Evolutionary conservation across 2,113 vertebrate species (phyloP), one percentile per base, ranked within the genome.

Genomic region (Bambusicola thoracicus): DNA sequence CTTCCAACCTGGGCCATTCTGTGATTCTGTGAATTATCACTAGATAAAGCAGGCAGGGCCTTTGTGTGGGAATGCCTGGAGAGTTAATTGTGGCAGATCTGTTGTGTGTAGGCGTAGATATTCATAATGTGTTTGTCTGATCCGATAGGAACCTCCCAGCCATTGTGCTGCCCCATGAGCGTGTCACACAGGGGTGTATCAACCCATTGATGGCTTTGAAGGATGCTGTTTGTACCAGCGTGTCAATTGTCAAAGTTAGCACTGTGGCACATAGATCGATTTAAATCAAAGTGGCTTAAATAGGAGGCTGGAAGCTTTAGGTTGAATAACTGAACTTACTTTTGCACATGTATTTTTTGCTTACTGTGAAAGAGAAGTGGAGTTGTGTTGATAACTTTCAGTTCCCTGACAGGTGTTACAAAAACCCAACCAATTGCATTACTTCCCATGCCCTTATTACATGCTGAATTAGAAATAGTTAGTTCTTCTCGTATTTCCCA

Each of bases 231-330:
- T 83, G 61, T 49, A 25, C 24, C 36, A 19, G 36, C 4, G n/a
- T 51, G 67, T 68, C 2, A 3, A 38, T 69, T 4, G 3, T 63
- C 55, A 4, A 24, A 90, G 80, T 59, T 59, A 63, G 40, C 30
- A 0, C 75, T 59, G 82, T 82, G 32, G 79, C 76, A 0, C 2
- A 15, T 5, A 67, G 80, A 75, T 94, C 13, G 1, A 86, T 94
- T 32, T 0, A 0, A 78, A 53, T 93, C 80, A 16, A 51, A 86
- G 90, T 5, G 38, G 24, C 89, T 93, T 70, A 58, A 91, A 43
- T 44, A 92, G 76, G 85, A 91, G 86, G 66, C 78, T 89, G 90
- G 88, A 84, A 65, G 81, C 92, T 75, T 81, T 7, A 49, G 41
- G 79, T 69, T 49, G 34, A 81, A 49, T 58, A 81, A 95, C 61